These are phyloP conservation scores for Bettongia penicillata DNA, from an alignment of 2,113 vertebrate species.

Conservation along the genomic window DNA sequence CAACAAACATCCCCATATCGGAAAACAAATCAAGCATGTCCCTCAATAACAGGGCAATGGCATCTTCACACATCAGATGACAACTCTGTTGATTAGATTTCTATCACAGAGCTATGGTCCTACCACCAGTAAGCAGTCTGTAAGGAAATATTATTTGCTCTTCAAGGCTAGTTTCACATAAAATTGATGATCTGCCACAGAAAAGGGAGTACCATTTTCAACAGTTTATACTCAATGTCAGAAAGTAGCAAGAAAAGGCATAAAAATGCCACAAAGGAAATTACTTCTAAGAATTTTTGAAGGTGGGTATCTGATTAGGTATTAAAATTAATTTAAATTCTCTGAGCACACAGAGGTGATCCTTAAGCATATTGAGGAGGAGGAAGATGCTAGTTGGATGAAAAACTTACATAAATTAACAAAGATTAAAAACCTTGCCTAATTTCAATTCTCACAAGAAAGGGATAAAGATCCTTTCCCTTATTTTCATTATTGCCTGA, in stretches of 20 bases:
- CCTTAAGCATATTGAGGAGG: neutral
- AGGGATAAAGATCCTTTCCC: neutral
- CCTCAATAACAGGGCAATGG: neutral
- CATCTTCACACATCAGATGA: neutral
- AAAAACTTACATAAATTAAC: neutral
- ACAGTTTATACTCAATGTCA: slow-evolving; percentile 1
- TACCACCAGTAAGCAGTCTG: neutral
- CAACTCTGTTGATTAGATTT: neutral
- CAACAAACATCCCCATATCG: neutral
- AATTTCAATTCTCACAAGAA: neutral
- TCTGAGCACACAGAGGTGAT: neutral
- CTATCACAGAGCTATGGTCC: neutral
- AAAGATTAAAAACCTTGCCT: neutral
- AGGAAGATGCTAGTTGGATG: neutral
- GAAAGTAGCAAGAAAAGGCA: neutral
- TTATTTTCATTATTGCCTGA: neutral
- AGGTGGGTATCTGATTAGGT: neutral
- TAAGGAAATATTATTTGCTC: slow-evolving; percentile 4
- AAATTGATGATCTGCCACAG: slow-evolving; percentile 8
- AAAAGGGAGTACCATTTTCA: slow-evolving; percentile 4
- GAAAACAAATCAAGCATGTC: neutral
- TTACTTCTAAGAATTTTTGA: neutral
- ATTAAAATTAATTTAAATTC: neutral
- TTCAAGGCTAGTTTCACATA: slow-evolving; percentile 31
- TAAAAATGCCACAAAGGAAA: neutral